phyloP scores from a whole-genome alignment of 1,140 invertebrate species.

The Chionoecetes opilio region DNA sequence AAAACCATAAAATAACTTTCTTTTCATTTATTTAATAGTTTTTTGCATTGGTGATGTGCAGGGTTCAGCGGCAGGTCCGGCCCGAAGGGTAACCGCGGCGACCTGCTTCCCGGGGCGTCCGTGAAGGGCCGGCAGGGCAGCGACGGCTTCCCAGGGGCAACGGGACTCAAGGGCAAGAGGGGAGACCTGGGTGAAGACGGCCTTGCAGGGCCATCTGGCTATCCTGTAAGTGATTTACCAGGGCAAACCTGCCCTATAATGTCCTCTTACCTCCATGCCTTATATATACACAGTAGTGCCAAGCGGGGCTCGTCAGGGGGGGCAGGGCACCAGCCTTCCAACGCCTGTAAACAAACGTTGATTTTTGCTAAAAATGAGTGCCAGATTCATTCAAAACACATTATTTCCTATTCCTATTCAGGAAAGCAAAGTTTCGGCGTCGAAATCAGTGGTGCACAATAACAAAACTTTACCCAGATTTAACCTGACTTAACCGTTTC shows the following conservation, averaged over 20 bases:
- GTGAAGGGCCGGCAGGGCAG: conserved; percentile 48
- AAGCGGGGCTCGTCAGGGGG: no score
- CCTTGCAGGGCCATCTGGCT: neutral
- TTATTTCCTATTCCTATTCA: no score
- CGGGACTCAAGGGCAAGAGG: neutral
- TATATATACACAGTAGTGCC: no score
- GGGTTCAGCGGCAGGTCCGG: conserved; percentile 41
- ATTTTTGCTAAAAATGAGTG: no score
- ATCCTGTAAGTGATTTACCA: neutral
- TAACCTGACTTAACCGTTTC: no score
- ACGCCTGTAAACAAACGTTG: no score
- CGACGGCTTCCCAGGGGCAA: conserved; percentile 32
- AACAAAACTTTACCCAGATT: no score
- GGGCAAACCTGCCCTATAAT: neutral
- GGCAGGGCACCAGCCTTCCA: no score
- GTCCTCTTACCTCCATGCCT: no score
- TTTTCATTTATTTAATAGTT: neutral
- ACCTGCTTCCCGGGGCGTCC: conserved; percentile 16
- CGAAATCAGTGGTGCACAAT: no score
- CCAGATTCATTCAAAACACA: no score
- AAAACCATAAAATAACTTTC: neutral
- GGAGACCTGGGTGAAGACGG: conserved; percentile 44
- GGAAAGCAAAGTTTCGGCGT: no score
- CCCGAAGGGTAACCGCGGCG: conserved; percentile 57
- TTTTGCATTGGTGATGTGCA: neutral